These are phyloP conservation scores for Drosophila athabasca DNA, from an alignment of 1,140 invertebrate genomes.

Conservation along the genomic window DNA sequence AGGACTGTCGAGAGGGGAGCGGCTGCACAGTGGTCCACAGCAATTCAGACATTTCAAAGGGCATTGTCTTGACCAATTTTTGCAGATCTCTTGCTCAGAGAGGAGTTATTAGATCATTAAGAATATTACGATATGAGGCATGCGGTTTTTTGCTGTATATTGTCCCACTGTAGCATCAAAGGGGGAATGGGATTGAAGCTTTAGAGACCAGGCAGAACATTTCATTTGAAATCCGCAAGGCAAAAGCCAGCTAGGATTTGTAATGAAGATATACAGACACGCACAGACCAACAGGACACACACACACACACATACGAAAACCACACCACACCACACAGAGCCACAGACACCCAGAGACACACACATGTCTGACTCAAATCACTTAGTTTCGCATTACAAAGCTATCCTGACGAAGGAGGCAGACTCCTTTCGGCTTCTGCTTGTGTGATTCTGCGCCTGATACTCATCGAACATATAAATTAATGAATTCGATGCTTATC, in stretches of 20 bases:
- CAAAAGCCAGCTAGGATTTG: slow-evolving; percentile 72
- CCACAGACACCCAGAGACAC: neutral
- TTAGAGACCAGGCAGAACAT: slow-evolving; percentile 46
- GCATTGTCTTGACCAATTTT: too few species aligned
- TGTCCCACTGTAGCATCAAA: slow-evolving; percentile 32
- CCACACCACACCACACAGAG: too few species aligned
- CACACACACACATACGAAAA: slow-evolving; percentile 23
- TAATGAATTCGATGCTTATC: slow-evolving; percentile 82
- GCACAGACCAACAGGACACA: slow-evolving; percentile 35
- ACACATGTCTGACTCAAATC: slow-evolving; percentile 61
- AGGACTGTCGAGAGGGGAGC: slow-evolving; percentile 15
- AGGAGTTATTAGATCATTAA: too few species aligned
- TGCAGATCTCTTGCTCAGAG: too few species aligned
- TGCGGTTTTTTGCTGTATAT: too few species aligned
- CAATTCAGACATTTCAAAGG: neutral
- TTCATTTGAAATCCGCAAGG: slow-evolving; percentile 66
- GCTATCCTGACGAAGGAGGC: slow-evolving; percentile 55
- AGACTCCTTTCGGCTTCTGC: slow-evolving; percentile 60
- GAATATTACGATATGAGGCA: neutral
- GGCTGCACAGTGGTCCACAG: neutral
- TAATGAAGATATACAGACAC: slow-evolving; percentile 74
- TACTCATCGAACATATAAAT: slow-evolving; percentile 77
- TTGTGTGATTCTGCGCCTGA: slow-evolving; percentile 53
- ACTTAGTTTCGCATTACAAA: slow-evolving; percentile 82
- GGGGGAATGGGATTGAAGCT: slow-evolving; percentile 10